Evolutionary conservation across 1,140 invertebrate species (phyloP), one percentile per base, ranked within the genome.

Genomic region (Drosophila burlai): DNA sequence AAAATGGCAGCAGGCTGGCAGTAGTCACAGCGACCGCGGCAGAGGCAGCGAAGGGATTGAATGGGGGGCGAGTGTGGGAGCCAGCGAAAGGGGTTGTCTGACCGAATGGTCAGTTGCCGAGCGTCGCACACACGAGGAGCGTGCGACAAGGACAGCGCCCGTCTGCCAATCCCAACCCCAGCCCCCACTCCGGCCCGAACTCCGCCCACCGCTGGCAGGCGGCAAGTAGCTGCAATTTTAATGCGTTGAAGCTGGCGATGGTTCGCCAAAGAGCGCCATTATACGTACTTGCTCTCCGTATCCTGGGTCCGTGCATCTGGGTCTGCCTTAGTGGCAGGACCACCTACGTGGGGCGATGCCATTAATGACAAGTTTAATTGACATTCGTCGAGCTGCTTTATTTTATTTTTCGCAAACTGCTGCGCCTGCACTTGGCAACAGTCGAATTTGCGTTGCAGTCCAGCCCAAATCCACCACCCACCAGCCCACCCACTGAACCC

Each of bases 351-450:
- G 46, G 40, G 43, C 50, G 59, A 62, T 80, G 66, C 65, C 65
- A 69, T 89, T 83, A 87, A 78, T 81, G 84, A 78, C 68, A 87
- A 67, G 54, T 83, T 81, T 78, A 89, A 89, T 89, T 83, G 81
- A 75, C 77, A 79, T 81, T 43, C 43, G 47, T 36, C 21, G 34
- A 50, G 31, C 55, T 64, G 18, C 31, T 60, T 49, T 47, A 21
- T 16, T 18, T 45, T 29, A 18, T 34, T 40, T 57, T 47, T 62
- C 38, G 8, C 66, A 42, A 42, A 67, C n/a, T 60, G 77, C 80
- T 75, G 65, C 73, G 63, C 69, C 57, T 65, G 83, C 83, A 86
- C 49, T 84, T 84, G 76, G 83, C 83, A 86, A 83, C 83, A 82
- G 69, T 67, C 46, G 58, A 40, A 62, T 74, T 55, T 55, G 21